Conservation (phyloP, 1,140 invertebrate species). For the Atopsyche davidsoni region DNA sequence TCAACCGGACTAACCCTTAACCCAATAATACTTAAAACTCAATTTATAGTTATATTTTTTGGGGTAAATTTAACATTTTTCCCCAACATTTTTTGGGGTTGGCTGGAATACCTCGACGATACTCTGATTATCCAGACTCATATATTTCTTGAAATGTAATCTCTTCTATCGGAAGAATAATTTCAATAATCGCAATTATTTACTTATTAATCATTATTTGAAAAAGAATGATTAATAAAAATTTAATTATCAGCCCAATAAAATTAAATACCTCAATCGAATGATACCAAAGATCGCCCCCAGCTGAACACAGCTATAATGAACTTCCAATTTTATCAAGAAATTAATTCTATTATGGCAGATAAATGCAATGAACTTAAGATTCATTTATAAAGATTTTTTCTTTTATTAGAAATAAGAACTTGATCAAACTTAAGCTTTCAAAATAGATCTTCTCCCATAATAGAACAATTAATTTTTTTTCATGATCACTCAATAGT, state of each 20-base stretch:
- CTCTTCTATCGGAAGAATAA: slow-evolving; percentile 50
- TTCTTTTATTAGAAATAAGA: slow-evolving; percentile 48
- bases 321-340: slow-evolving; percentile 41
- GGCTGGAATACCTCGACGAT: slow-evolving; percentile 65
- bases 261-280: slow-evolving; percentile 41
- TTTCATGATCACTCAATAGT: slow-evolving; percentile 54
- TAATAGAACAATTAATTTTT: slow-evolving; percentile 57
- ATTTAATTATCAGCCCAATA: slow-evolving; percentile 33
- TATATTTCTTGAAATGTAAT: slow-evolving; percentile 38
- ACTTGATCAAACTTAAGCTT: slow-evolving; percentile 49
- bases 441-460: slow-evolving; percentile 50
- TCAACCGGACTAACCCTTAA: slow-evolving; percentile 55
- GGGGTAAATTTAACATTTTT: slow-evolving; percentile 70
- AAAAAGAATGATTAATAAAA: slow-evolving; percentile 13
- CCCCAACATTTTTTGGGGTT: slow-evolving; percentile 70
- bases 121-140: slow-evolving; percentile 60
- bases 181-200: slow-evolving; percentile 42
- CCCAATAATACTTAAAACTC: slow-evolving; percentile 50
- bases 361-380: slow-evolving; percentile 54
- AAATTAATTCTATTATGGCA: slow-evolving; percentile 51
- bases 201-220: slow-evolving; percentile 43
- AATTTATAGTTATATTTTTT: slow-evolving; percentile 57
- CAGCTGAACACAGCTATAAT: slow-evolving; percentile 40
- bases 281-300: slow-evolving; percentile 42
- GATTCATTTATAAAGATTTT: slow-evolving; percentile 51